phyloP scores from a whole-genome alignment of 2,888 invertebrate species.

The Hedya salicella region DNA sequence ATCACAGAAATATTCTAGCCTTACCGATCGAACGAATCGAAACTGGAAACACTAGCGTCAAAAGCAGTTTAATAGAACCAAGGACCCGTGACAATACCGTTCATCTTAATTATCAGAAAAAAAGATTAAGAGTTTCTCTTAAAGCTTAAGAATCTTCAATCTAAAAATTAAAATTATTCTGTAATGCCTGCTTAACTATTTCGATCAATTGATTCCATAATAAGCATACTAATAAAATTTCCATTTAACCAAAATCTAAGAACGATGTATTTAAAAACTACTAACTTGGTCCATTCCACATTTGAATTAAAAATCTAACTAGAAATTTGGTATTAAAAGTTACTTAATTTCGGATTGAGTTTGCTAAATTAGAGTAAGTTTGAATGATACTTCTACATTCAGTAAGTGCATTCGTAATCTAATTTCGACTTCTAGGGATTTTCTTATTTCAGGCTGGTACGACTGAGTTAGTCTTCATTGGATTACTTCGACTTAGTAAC shows the following conservation, averaged over 20 bases:
- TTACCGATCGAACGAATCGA: no score
- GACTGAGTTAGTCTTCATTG: constrained; percentile 9
- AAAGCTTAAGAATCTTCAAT: no score
- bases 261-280: constrained; percentile 21
- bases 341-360: constrained; percentile 18
- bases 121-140: no score
- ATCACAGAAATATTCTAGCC: no score
- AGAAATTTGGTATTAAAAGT: constrained; percentile 32
- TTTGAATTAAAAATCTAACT: constrained; percentile 33
- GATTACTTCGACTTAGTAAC: constrained; percentile 4
- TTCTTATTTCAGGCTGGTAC: background rate
- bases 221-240: constrained; percentile 2
- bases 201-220: no score
- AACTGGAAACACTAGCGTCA: no score
- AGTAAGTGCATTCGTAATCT: constrained; percentile 18
- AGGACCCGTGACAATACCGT: background rate
- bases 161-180: no score
- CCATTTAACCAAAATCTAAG: background rate
- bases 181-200: no score
- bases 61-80: no score
- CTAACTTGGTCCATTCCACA: constrained; percentile 4
- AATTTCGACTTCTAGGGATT: constrained; percentile 15
- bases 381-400: constrained; percentile 10
- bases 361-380: constrained; percentile 14
- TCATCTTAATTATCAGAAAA: constrained; percentile 1